These are phyloP conservation scores for Eupithecia vulgata DNA, from an alignment of 2,888 invertebrate species.

Conservation along the genomic window DNA sequence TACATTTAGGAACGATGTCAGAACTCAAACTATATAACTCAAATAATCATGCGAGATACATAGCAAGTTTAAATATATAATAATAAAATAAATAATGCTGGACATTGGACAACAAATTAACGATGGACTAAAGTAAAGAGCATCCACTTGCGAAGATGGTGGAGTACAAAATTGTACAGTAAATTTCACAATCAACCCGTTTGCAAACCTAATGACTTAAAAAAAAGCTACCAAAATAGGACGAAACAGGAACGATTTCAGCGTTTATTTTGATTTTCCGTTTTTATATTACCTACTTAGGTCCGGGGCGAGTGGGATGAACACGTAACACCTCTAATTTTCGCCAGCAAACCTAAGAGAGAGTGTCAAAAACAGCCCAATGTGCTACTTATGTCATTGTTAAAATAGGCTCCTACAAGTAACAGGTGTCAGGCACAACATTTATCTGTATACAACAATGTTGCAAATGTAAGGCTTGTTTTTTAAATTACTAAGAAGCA, in stretches of 20 bases:
- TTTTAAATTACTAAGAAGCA: slow-evolving; percentile 28
- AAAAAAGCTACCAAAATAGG: not conserved
- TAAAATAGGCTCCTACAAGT: not conserved
- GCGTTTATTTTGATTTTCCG: too few species aligned
- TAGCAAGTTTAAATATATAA: too few species aligned
- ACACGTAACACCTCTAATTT: not conserved
- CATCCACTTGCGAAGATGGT: not conserved
- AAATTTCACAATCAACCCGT: not conserved
- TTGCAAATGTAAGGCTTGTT: slow-evolving; percentile 27
- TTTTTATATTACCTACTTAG: too few species aligned
- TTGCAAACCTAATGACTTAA: not conserved
- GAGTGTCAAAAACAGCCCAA: slow-evolving; percentile 8
- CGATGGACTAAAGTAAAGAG: too few species aligned
- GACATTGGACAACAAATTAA: too few species aligned
- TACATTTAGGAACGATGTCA: not conserved
- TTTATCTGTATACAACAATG: slow-evolving; percentile 18
- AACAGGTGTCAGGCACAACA: slow-evolving; percentile 3
- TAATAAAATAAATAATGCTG: too few species aligned
- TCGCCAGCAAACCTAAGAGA: not conserved
- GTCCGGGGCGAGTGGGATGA: too few species aligned
- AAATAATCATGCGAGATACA: not conserved
- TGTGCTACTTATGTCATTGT: not conserved
- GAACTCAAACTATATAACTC: not conserved
- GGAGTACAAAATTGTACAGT: too few species aligned
- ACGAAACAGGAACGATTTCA: too few species aligned